Evolutionary conservation across 1,140 invertebrate species (phyloP).

Genomic region (Drosophila ambigua): DNA sequence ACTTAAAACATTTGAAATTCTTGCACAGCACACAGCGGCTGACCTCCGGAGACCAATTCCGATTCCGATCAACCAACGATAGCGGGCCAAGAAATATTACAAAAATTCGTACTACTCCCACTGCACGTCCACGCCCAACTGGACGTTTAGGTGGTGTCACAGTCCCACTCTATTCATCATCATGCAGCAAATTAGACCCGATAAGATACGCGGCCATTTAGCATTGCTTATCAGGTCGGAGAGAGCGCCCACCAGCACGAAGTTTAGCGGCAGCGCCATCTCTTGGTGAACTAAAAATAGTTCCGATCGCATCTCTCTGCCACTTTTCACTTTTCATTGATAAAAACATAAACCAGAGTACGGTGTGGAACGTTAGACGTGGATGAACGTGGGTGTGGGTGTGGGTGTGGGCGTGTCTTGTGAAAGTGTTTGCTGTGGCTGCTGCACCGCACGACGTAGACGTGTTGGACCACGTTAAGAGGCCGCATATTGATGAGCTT

Average conservation of each 20-base stretch:
- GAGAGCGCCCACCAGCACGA: constrained; percentile 15
- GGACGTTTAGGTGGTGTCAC: constrained; percentile 29
- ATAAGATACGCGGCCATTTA: constrained; percentile 68
- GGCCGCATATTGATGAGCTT: constrained; percentile 72
- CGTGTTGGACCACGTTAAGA: constrained; percentile 44
- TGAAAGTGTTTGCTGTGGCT: constrained; percentile 51
- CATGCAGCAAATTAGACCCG: constrained; percentile 56
- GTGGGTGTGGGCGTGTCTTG: constrained; percentile 43
- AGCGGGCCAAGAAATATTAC: neutral
- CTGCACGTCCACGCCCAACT: constrained; percentile 51
- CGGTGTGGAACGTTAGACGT: constrained; percentile 26
- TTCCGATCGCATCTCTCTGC: neutral
- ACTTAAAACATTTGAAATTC: constrained; percentile 55
- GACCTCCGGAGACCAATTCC: constrained; percentile 26
- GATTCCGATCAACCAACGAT: neutral
- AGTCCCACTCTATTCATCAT: constrained; percentile 53
- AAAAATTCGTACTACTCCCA: constrained; percentile 12
- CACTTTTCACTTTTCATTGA: constrained; percentile 70
- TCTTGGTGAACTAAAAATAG: constrained; percentile 34
- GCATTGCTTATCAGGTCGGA: constrained; percentile 50
- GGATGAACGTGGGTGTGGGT: too few relatives aligned
- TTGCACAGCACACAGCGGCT: constrained; percentile 6
- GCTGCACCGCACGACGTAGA: constrained; percentile 50
- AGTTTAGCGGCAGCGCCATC: constrained; percentile 24
- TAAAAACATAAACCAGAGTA: constrained; percentile 14